Conservation (phyloP, 2,888 invertebrate genomes). For the Acholoe squamosa region DNA sequence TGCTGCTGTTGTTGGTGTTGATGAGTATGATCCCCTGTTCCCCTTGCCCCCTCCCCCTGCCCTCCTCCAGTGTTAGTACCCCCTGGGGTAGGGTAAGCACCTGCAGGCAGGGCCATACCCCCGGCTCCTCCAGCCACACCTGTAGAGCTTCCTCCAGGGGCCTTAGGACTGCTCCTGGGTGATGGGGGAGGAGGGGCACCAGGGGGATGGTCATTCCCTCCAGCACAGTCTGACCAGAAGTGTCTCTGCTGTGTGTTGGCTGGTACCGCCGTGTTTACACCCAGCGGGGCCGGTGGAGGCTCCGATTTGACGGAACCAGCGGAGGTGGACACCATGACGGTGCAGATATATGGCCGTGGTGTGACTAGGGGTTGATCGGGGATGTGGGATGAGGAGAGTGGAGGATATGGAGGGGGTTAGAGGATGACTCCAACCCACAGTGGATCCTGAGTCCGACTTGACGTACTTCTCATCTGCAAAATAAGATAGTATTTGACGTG, state of each 20-base stretch:
- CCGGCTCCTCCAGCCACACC: not conserved
- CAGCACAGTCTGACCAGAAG: constrained; percentile 49
- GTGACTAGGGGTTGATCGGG: not conserved
- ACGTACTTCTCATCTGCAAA: constrained; percentile 17
- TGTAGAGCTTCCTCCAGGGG: not conserved
- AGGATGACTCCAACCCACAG: not conserved
- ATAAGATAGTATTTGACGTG: too few species aligned
- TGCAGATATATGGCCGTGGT: too few species aligned
- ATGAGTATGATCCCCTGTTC: too few species aligned
- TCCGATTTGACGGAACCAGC: constrained; percentile 21
- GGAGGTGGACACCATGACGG: constrained; percentile 36
- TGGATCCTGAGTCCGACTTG: not conserved
- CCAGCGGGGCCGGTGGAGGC: constrained; percentile 19
- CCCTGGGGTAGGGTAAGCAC: constrained; percentile 2
- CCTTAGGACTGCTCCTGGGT: not conserved
- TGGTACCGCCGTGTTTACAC: not conserved
- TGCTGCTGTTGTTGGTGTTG: not conserved
- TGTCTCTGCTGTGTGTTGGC: not conserved
- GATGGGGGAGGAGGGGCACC: not conserved
- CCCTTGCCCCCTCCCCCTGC: not conserved
- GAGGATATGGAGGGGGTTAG: not conserved
- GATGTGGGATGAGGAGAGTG: not conserved
- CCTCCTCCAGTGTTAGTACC: not conserved
- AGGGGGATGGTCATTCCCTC: not conserved
- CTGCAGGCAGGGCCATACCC: constrained; percentile 31